Conservation (phyloP, 2,113 vertebrate genomes). For the Chamaetylas fuelleborni region DNA sequence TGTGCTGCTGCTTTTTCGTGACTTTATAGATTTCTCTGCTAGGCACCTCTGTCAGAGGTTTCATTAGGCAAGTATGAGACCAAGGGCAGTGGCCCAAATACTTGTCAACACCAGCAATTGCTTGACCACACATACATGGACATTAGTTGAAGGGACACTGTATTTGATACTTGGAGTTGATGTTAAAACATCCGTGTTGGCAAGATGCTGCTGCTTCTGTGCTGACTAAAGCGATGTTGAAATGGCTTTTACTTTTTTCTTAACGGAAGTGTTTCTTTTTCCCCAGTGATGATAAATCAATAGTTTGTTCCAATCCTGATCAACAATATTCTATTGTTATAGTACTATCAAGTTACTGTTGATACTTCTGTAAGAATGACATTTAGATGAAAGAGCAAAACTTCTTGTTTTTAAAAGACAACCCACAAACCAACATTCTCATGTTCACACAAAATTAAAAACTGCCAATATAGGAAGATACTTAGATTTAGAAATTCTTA, state of each 20-base stretch:
- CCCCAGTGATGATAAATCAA: background rate
- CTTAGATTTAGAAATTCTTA: background rate
- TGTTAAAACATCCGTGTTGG: background rate
- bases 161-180: background rate
- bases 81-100: conserved; percentile 17
- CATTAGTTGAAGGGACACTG: background rate
- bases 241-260: background rate
- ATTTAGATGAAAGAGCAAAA: background rate
- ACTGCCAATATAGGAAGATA: background rate
- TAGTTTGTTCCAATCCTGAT: background rate
- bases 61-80: background rate
- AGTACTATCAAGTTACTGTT: background rate
- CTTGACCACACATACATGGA: background rate
- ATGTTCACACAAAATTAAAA: background rate
- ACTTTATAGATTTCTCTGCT: background rate
- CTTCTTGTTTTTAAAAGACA: background rate
- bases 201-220: background rate
- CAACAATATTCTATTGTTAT: background rate
- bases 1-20: background rate
- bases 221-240: background rate
- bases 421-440: background rate
- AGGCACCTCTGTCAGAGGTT: background rate
- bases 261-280: background rate
- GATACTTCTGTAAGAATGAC: background rate
- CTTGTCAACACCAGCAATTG: background rate